A percentile compares a stretch with the other conserved stretches of the same genome.
These are phyloP conservation scores for Acanthurus leucopareius DNA, from an alignment of 2,797 vertebrate species.

Conservation along the genomic window DNA sequence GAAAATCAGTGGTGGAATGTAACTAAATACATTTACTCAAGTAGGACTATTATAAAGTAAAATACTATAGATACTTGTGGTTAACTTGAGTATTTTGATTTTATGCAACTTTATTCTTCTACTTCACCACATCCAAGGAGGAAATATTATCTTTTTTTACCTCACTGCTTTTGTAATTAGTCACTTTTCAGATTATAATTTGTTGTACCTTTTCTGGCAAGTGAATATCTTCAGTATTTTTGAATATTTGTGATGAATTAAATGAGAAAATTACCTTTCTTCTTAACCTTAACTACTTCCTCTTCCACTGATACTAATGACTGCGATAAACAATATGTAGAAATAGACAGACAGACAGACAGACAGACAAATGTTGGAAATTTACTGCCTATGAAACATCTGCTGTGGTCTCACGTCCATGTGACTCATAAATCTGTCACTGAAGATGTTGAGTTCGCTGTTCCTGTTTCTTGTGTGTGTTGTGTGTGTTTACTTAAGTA, in stretches of 20 bases:
- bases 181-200: background rate
- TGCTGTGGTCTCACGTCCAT: background rate
- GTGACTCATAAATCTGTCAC: conserved; percentile 8
- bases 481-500: background rate
- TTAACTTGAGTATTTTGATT: background rate
- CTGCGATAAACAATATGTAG: background rate
- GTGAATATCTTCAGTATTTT: background rate
- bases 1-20: background rate
- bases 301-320: background rate
- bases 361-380: background rate
- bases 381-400: background rate
- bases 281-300: background rate
- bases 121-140: background rate
- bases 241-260: background rate
- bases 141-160: background rate
- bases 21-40: background rate
- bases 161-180: background rate
- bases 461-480: background rate
- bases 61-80: background rate
- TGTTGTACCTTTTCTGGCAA: background rate
- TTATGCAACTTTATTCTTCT: background rate
- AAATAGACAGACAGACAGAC: background rate
- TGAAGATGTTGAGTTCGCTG: background rate
- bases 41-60: background rate
- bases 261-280: background rate